Percentiles rank a stretch among this genome's conserved stretches.
Evolutionary conservation across 2,888 invertebrate genomes (phyloP).

Genomic region (Pachydiplax longipennis): DNA sequence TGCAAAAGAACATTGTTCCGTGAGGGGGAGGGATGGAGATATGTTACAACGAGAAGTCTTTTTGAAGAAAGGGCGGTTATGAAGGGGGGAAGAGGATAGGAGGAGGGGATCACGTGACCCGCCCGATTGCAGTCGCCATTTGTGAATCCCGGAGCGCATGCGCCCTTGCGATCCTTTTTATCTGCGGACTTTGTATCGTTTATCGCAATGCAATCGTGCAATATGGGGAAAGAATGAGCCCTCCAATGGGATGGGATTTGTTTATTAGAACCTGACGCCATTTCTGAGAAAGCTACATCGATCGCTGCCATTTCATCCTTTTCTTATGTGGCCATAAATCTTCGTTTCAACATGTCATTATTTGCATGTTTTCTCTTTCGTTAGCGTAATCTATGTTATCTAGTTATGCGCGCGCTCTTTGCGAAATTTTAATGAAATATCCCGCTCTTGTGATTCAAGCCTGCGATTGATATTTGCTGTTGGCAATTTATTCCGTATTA

Average conservation of each 20-base stretch:
- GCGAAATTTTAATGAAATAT: too few species aligned
- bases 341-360: too few species aligned
- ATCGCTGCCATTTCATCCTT: background rate
- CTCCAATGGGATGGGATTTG: background rate
- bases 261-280: background rate
- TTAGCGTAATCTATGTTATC: too few species aligned
- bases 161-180: background rate
- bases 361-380: too few species aligned
- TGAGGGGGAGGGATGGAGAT: constrained; percentile 3
- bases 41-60: background rate
- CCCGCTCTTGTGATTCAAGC: too few species aligned
- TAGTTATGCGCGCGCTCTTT: too few species aligned
- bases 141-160: background rate
- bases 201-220: background rate
- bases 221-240: background rate
- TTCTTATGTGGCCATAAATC: too few species aligned
- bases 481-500: too few species aligned
- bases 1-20: background rate
- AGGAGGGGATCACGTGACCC: background rate
- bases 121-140: constrained; percentile 33
- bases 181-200: background rate
- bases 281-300: background rate
- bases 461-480: too few species aligned
- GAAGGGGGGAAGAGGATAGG: background rate
- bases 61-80: background rate